Evolutionary conservation across 1,140 invertebrate genomes (phyloP).

Genomic region (Rhopalosiphum maidis): DNA sequence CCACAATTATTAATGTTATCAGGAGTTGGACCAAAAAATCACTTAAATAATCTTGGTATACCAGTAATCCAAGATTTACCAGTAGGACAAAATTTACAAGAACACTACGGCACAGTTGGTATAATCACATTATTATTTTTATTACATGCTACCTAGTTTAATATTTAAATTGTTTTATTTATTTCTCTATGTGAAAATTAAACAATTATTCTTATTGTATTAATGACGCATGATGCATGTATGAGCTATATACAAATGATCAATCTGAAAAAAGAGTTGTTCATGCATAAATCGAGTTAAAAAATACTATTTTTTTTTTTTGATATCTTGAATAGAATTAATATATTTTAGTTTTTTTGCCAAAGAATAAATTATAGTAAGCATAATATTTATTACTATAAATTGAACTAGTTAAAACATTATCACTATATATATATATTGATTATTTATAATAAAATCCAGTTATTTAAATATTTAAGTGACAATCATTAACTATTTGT

Average conservation of each 20-base stretch:
- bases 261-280: neutral
- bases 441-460: no score
- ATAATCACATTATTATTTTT: neutral
- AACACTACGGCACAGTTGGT: conserved; percentile 69
- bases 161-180: neutral
- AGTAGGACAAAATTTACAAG: conserved; percentile 82
- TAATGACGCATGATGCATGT: neutral
- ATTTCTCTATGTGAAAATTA: neutral
- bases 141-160: neutral
- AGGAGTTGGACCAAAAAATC: conserved; percentile 74
- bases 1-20: conserved; percentile 77
- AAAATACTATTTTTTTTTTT: neutral
- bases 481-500: no score
- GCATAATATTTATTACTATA: no score
- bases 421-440: no score
- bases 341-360: no score
- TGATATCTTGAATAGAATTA: no score
- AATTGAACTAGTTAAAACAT: no score
- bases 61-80: conserved; percentile 70
- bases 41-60: conserved; percentile 74
- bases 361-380: no score
- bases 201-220: neutral
- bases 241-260: neutral
- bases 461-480: no score
- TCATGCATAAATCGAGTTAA: neutral